These are phyloP conservation scores for Physella acuta DNA, from an alignment of 1,140 invertebrate species.

Conservation along the genomic window DNA sequence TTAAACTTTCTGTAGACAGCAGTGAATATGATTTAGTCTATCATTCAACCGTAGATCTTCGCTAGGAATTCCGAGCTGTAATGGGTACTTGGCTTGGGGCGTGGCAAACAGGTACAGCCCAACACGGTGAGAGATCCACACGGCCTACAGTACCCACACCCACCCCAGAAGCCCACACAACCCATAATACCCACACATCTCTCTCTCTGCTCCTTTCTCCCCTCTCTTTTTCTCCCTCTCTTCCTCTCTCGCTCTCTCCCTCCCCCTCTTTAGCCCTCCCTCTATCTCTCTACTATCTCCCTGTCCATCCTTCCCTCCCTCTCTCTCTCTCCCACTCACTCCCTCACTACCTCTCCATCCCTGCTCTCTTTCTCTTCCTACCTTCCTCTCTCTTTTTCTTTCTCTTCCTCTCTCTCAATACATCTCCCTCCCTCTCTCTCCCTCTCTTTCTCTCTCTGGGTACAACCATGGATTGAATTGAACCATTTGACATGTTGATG, in stretches of 20 bases:
- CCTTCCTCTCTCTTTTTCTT: neutral
- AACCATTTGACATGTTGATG: neutral
- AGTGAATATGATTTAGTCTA: too few relatives aligned
- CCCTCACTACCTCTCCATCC: neutral
- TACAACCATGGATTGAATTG: neutral
- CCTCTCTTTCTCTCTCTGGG: slow-evolving; percentile 11
- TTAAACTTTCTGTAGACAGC: too few relatives aligned
- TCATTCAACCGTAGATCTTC: too few relatives aligned
- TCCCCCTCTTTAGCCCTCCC: neutral
- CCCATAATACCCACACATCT: too few relatives aligned
- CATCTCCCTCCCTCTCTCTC: neutral
- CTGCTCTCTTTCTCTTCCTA: neutral
- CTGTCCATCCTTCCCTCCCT: slow-evolving; percentile 3
- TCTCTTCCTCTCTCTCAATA: neutral
- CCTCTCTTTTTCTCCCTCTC: neutral
- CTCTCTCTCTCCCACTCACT: neutral
- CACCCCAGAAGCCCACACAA: too few relatives aligned
- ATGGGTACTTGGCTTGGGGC: too few relatives aligned
- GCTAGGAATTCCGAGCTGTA: too few relatives aligned
- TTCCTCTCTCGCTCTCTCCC: too few relatives aligned
- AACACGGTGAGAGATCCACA: too few relatives aligned
- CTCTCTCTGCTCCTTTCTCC: neutral
- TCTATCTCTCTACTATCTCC: neutral
- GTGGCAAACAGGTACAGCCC: too few relatives aligned
- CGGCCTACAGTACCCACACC: too few relatives aligned